Percentiles rank a stretch among this genome's conserved stretches.
Evolutionary conservation across 2,797 vertebrate species (phyloP).

Genomic region (Microctenopoma stevenorrisi): DNA sequence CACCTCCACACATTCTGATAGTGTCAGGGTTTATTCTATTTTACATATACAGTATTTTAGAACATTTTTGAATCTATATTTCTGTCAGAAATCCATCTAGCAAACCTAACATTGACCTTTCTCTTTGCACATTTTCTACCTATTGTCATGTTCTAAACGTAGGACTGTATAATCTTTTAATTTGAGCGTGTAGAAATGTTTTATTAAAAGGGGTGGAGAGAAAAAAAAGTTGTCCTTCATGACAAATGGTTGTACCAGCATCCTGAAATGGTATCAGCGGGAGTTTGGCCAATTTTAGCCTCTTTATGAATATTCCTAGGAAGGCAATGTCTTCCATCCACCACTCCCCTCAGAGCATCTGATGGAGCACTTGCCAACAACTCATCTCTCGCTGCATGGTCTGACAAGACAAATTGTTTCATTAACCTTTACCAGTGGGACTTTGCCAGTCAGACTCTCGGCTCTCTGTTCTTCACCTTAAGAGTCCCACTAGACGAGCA

Average conservation of each 20-base stretch:
- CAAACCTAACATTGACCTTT: not conserved
- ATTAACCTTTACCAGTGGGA: constrained; percentile 71
- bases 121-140: too few species aligned
- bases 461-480: constrained; percentile 35
- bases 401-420: constrained; percentile 74
- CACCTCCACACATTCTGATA: not conserved
- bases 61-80: not conserved
- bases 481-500: constrained; percentile 31
- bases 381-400: constrained; percentile 58
- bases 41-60: not conserved
- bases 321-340: constrained; percentile 38
- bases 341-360: constrained; percentile 71
- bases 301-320: constrained; percentile 67
- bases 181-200: constrained; percentile 35
- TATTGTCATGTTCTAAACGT: not conserved
- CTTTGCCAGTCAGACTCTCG: constrained; percentile 40
- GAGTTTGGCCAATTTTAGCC: constrained; percentile 67
- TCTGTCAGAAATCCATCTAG: not conserved
- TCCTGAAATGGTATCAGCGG: constrained; percentile 58
- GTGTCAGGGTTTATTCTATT: too few species aligned
- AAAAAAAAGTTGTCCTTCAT: constrained; percentile 11
- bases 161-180: not conserved
- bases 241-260: constrained; percentile 55
- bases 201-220: constrained; percentile 6
- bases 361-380: constrained; percentile 57